Conservation (phyloP, 2,888 invertebrate species). For the Lissocephala sabroskyi region DNA sequence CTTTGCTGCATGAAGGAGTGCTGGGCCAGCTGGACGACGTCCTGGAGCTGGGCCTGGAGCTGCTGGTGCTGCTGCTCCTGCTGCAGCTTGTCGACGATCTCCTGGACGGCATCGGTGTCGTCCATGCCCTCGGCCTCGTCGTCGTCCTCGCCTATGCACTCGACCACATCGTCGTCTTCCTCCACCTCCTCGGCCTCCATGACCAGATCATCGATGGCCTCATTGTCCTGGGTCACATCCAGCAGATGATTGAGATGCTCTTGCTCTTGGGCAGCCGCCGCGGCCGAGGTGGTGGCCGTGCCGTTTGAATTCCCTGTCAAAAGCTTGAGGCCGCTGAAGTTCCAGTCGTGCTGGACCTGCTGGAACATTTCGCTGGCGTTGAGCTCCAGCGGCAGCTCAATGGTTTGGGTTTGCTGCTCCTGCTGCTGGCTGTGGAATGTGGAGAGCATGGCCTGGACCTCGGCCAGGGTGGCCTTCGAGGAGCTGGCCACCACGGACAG, state of each 20-base stretch:
- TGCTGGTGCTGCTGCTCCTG: conserved; percentile 53
- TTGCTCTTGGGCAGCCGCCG: conserved; percentile 26
- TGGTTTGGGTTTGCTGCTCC: conserved; percentile 28
- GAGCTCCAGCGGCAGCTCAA: conserved; percentile 37
- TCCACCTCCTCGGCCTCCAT: conserved; percentile 28
- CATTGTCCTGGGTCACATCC: conserved; percentile 43
- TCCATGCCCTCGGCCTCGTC: conserved; percentile 41
- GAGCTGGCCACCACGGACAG: conserved; percentile 26
- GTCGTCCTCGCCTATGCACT: conserved; percentile 44
- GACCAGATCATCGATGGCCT: conserved; percentile 43
- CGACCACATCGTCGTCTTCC: conserved; percentile 50
- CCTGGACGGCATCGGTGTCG: conserved; percentile 59
- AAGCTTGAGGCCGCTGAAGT: conserved; percentile 67
- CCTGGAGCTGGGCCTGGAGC: conserved; percentile 37
- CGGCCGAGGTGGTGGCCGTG: conserved; percentile 17
- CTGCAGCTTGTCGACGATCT: conserved; percentile 66
- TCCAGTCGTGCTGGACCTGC: conserved; percentile 71
- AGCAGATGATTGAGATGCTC: conserved; percentile 40
- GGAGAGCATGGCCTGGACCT: conserved; percentile 51
- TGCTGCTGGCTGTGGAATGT: conserved; percentile 45
- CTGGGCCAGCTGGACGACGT: conserved; percentile 43
- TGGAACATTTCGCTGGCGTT: conserved; percentile 67
- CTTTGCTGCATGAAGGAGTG: conserved; percentile 45
- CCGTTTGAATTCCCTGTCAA: conserved; percentile 16
- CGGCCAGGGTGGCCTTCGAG: conserved; percentile 31